Base-by-base conservation (phyloP, 2,797 vertebrate species). In the Poecile montanus region DNA sequence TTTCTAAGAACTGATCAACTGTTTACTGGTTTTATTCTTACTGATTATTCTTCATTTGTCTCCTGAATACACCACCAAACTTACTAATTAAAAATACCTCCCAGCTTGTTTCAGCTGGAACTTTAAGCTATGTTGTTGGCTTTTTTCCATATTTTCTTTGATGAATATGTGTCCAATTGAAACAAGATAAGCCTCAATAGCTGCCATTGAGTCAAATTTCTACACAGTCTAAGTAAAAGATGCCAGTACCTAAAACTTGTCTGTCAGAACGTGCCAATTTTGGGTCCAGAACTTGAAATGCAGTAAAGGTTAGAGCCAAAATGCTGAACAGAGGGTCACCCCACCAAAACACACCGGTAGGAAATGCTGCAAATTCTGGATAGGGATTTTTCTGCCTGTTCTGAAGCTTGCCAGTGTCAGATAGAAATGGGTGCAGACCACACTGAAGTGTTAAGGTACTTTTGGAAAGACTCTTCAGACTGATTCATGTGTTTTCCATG, bases 31-130 rank as follows among this genome's bases (percentile, higher is more conserved):
- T 94, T 93, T 83, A 51, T 86, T 91, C 54, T 92, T 78, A 72
- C 73, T 84, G 72, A 87, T 83, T 92, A 77, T 88, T 77, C n/a
- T 77, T 68, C 44, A 81, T 91, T 84, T 85, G 42, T 86, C 76
- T 84, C 66, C 63, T 89, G 93, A 96, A 95, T 83, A 93, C 45
- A 68, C 34, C 90, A 90, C 68, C 26, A 85, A 97, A 95, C 38
- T 75, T 92, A 93, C 91, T 95, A 32, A 76, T 96, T 95, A 94
- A 87, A 95, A 97, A 95, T 82, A 85, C 65, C 89, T 95, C 89
- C 94, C 85, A 95, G 61, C 57, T 94, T 96, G 89, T 94, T 97
- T 96, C 83, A 91, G 15, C 88, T 93, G 88, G 73, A 93, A 96
- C 13, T 78, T 94, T 36, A 62, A 56, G 66, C 62, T 51, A 27